Evolutionary conservation across 2,888 invertebrate species (phyloP), one percentile per base, ranked within the genome.

Genomic region (Lucinisca nassula): DNA sequence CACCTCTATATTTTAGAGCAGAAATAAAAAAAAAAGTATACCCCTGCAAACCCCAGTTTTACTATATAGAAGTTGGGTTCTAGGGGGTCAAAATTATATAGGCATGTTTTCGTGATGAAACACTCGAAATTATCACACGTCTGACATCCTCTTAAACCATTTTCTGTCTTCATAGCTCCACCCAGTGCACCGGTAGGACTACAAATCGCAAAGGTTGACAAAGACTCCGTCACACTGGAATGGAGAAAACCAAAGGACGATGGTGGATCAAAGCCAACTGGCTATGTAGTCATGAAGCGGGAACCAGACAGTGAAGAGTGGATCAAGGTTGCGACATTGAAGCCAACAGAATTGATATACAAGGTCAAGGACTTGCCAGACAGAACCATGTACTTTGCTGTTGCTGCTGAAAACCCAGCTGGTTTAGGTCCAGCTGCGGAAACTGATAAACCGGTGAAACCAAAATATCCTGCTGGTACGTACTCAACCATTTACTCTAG

Each of bases 401-500:
- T 96, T 14, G 92, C 94, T n/a, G 96, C 96, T 35, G 95, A 95
- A 87, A 96, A 96, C 93, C 93, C 91, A 58, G 85, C 92, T 32
- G 95, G 95, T 17, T 80, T 89, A 51, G 93, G 95, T 49, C 91
- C 93, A 35, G 86, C 92, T 17, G 90, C 92, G 70, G 93, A 94
- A 85, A 93, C 94, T 21, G 92, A 93, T 21, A 89, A 90, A 51
- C 81, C 93, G 55, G 94, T 83, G 55, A 91, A 85, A 90, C 94
- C 91, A 85, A 92, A 92, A 91, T 92, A 91, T 89, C 94, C 90
- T 74, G 88, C 82, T 85, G 95, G 98, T 98, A 96, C 96, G 96
- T 91, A 97, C 98, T 75, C 14, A 40, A 10, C 40, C 92, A 91
- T 40, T 40, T 8, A n/a, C n/a, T n/a, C n/a, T n/a, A n/a, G n/a